phyloP scores from a whole-genome alignment of 35 echinoderm and acorn worm genomes.

The Chiridota heheva region DNA sequence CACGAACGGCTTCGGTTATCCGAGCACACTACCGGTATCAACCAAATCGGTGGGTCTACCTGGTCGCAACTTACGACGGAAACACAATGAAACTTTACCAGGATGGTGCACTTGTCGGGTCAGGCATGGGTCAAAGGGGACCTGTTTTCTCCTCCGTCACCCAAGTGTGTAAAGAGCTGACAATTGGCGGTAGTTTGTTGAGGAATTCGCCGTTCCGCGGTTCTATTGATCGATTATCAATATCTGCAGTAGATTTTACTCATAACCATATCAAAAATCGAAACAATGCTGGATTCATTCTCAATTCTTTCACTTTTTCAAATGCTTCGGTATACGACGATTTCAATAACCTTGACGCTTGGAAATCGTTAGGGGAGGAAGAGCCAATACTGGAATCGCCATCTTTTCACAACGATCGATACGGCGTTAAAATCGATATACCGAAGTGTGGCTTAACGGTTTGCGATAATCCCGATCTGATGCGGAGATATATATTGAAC shows the following conservation, averaged over 20 bases:
- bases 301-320: background rate
- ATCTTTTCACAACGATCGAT: constrained; percentile 33
- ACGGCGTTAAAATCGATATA: constrained; percentile 21
- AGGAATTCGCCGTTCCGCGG: constrained; percentile 55
- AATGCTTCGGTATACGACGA: constrained; percentile 40
- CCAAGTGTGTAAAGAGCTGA: constrained; percentile 71
- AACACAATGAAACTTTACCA: constrained; percentile 64
- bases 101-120: constrained; percentile 80
- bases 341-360: constrained; percentile 49
- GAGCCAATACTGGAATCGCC: constrained; percentile 32
- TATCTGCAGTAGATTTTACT: constrained; percentile 28
- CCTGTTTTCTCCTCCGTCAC: constrained; percentile 64
- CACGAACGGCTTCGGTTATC: constrained; percentile 28
- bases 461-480: constrained; percentile 74
- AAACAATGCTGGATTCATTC: background rate
- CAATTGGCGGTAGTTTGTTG: constrained; percentile 63
- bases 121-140: constrained; percentile 53
- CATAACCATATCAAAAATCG: constrained; percentile 49
- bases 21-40: constrained; percentile 38
- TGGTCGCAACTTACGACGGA: constrained; percentile 80
- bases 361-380: constrained; percentile 44
- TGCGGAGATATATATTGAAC: constrained; percentile 35
- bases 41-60: constrained; percentile 73
- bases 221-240: constrained; percentile 44
- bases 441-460: constrained; percentile 83